phyloP scores from a whole-genome alignment of 2,113 vertebrate species.

The Picathartes gymnocephalus region DNA sequence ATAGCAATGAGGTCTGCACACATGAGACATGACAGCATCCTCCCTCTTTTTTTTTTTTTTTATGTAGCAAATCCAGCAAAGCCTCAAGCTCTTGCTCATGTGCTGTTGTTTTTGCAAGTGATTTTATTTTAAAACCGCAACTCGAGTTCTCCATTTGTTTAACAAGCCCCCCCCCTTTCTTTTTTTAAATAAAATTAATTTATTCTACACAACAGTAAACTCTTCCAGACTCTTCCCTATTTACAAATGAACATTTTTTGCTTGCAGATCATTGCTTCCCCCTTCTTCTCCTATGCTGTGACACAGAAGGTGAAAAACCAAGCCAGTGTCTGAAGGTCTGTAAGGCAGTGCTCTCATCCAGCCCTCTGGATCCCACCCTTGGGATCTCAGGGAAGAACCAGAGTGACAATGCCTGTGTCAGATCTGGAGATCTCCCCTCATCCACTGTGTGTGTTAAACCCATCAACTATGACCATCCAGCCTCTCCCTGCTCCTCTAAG shows the following conservation, averaged over 20 bases:
- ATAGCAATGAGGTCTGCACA: background rate
- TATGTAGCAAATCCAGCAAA: background rate
- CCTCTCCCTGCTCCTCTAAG: background rate
- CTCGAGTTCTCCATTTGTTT: background rate
- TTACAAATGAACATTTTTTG: conserved; percentile 64
- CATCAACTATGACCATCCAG: background rate
- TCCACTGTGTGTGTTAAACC: background rate
- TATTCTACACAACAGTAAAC: conserved; percentile 67
- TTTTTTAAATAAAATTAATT: conserved; percentile 69
- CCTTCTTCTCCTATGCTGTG: background rate
- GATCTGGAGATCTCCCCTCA: background rate
- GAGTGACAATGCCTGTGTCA: accelerated
- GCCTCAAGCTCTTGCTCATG: background rate
- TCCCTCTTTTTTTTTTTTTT: background rate
- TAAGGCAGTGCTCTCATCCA: background rate
- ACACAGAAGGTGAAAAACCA: background rate
- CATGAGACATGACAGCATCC: background rate
- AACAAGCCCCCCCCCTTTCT: background rate
- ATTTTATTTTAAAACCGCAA: conserved; percentile 61
- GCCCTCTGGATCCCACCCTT: background rate
- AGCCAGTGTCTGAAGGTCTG: background rate
- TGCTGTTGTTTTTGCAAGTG: conserved; percentile 10
- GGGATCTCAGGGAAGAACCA: background rate
- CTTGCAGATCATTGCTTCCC: background rate
- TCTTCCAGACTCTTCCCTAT: conserved; percentile 62